A percentile compares a stretch with the other conserved stretches of the same genome.
phyloP scores from a whole-genome alignment of 2,888 invertebrate species.

The Tinea semifulvella region DNA sequence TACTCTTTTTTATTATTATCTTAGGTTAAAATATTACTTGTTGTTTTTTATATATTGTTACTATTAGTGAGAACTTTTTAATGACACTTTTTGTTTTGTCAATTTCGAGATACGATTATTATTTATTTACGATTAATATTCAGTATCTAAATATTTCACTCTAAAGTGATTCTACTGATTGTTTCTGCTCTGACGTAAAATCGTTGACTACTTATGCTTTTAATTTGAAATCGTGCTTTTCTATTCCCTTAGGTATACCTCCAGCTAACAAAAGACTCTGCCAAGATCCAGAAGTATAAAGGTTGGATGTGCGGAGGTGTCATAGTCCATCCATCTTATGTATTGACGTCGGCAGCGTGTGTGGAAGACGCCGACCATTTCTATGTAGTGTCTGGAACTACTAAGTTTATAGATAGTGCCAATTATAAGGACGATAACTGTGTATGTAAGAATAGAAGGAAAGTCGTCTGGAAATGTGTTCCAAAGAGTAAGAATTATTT shows the following conservation, averaged over 20 bases:
- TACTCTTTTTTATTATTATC: too few relatives aligned
- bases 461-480: slow-evolving; percentile 57
- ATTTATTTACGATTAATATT: too few relatives aligned
- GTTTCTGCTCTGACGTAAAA: too few relatives aligned
- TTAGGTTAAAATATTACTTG: too few relatives aligned
- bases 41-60: too few relatives aligned
- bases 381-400: slow-evolving; percentile 53
- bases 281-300: slow-evolving; percentile 52
- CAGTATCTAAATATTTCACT: too few relatives aligned
- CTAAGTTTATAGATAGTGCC: slow-evolving; percentile 48
- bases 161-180: too few relatives aligned
- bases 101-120: too few relatives aligned
- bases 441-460: slow-evolving; percentile 46
- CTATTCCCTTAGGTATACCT: slow-evolving; percentile 61
- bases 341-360: slow-evolving; percentile 55
- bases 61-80: too few relatives aligned
- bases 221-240: too few relatives aligned
- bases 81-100: too few relatives aligned
- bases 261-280: slow-evolving; percentile 52
- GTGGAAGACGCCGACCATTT: slow-evolving; percentile 58
- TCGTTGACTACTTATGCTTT: too few relatives aligned
- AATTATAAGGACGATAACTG: slow-evolving; percentile 48
- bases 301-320: slow-evolving; percentile 59
- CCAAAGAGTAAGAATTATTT: slow-evolving; percentile 51
- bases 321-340: slow-evolving; percentile 43